These are phyloP conservation scores for Xenopus borealis DNA, from an alignment of 2,113 vertebrate genomes.

Conservation along the genomic window DNA sequence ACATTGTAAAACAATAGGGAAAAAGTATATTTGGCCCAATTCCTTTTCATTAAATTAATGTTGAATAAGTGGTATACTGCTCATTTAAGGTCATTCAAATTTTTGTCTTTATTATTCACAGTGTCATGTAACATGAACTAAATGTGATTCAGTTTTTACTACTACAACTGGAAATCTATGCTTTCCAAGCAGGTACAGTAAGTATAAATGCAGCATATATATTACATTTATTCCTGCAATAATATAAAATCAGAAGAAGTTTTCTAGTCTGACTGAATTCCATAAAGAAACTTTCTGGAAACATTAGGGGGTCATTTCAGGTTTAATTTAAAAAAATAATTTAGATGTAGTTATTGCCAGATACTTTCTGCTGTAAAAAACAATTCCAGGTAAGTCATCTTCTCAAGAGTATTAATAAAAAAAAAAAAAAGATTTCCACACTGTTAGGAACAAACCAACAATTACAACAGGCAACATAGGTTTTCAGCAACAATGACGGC, in stretches of 20 bases:
- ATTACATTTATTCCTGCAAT: constrained; percentile 9
- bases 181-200: background rate
- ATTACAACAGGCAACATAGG: constrained; percentile 35
- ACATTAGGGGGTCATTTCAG: constrained; percentile 43
- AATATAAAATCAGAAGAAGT: constrained; percentile 4
- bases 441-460: constrained; percentile 28
- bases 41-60: too few species aligned
- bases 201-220: background rate
- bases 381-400: constrained; percentile 42
- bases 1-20: too few species aligned
- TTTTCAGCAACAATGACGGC: constrained; percentile 25
- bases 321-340: constrained; percentile 46
- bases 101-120: background rate
- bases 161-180: background rate
- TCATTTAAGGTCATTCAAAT: background rate
- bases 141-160: background rate
- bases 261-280: constrained; percentile 18
- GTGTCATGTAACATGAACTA: background rate
- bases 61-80: too few species aligned
- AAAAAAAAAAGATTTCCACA: constrained; percentile 37
- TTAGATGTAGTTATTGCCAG: constrained; percentile 42
- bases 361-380: constrained; percentile 35
- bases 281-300: constrained; percentile 39
- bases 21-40: too few species aligned
- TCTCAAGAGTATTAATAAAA: constrained; percentile 39